Conservation (phyloP, 1,140 invertebrate genomes). For the Ceratina australensis region DNA sequence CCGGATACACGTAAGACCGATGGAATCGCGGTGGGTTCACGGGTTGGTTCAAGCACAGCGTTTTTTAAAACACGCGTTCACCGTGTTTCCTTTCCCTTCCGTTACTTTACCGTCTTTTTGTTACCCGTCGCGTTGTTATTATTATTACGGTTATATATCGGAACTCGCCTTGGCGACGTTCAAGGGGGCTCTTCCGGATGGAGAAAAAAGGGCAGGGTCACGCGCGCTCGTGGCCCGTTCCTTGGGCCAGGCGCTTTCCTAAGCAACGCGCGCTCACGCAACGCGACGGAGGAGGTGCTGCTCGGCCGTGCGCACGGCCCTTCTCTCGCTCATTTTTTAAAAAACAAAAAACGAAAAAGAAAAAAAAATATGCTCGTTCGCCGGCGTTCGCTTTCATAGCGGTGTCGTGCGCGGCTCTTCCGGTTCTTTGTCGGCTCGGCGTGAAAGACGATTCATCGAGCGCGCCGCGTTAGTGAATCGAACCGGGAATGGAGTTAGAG, state of each 20-base stretch:
- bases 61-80: slow-evolving; percentile 16
- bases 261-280: background rate
- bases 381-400: slow-evolving; percentile 40
- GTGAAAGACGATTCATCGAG: background rate
- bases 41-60: slow-evolving; percentile 23
- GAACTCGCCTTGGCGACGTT: slow-evolving; percentile 48
- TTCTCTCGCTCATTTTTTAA: background rate
- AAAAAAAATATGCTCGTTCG: background rate
- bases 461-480: too few relatives aligned
- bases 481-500: too few relatives aligned
- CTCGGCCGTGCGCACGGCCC: slow-evolving; percentile 11
- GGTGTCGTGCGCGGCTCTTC: slow-evolving; percentile 17
- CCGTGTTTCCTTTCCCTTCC: slow-evolving; percentile 4
- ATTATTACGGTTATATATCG: slow-evolving; percentile 1
- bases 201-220: slow-evolving; percentile 20
- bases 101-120: background rate
- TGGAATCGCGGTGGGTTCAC: slow-evolving; percentile 55
- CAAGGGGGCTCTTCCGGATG: slow-evolving; percentile 46
- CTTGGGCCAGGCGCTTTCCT: slow-evolving; percentile 28
- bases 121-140: too few relatives aligned
- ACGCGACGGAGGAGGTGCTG: background rate
- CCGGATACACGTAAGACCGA: slow-evolving; percentile 49
- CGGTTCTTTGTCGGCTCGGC: slow-evolving; percentile 20
- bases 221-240: background rate
- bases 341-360: too few relatives aligned